Evolutionary conservation across 2,888 invertebrate genomes (phyloP), one percentile per base, ranked within the genome.

Genomic region (Bursaphelenchus okinawaensis): DNA sequence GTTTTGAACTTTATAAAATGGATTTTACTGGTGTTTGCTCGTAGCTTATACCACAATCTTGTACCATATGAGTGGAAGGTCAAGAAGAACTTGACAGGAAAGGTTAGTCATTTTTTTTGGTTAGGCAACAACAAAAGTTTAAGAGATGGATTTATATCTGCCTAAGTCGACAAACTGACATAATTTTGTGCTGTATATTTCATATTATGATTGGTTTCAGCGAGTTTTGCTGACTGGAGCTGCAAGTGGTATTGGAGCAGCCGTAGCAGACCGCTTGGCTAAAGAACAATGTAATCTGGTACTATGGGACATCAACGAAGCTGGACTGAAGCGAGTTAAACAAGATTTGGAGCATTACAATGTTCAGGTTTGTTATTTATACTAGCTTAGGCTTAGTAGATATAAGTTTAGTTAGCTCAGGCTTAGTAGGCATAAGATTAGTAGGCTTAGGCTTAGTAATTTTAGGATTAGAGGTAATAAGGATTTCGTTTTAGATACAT

Each of bases 211-310:
- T n/a, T n/a, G 6, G 6, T 16, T 56, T 24, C 57, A 62, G 62
- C 23, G 24, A 20, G 55, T 62, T 16, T 52, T 62, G 3, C 87
- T 93, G 16, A 93, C 93, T 0, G 93, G 93, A 0, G 92, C 91
- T 0, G 92, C 90, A n/a, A 89, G 90, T 0, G 92, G 91, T 4
- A 89, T 92, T 59, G 92, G 92, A 6, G 87, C 89, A 71, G 87
- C 90, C 66, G 85, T 91, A 73, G 89, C 90, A 0, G 80, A 88
- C 1, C 89, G 89, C 81, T 86, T 92, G 70, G 90, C 90, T 1
- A 87, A 88, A 74, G 23, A 55, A 29, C 61, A 57, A 8, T 24
- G 59, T 7, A 22, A 50, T 16, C 50, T 70, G 26, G 68, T 64
- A 40, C 58, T 70, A 4, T 70, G 70, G 70, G 70, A 70, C 52